These are phyloP conservation scores for Phylloscopus trochiloides DNA, from an alignment of 2,113 vertebrate species.

Conservation along the genomic window DNA sequence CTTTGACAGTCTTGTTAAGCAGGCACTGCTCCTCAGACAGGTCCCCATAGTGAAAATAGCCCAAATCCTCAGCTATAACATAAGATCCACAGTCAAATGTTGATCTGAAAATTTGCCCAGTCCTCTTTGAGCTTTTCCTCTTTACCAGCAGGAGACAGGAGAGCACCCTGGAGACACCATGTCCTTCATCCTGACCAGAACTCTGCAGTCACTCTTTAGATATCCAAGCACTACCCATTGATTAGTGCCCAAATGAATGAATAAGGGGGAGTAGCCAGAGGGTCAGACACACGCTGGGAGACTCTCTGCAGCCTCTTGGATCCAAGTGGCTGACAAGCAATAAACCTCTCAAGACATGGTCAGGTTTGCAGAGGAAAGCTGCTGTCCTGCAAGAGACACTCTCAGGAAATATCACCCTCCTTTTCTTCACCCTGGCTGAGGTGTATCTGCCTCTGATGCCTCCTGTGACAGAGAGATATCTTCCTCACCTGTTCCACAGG, in stretches of 20 bases:
- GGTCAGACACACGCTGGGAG: not conserved
- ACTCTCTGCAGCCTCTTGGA: not conserved
- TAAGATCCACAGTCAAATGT: not conserved
- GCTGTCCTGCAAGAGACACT: rapidly evolving
- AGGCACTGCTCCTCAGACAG: not conserved
- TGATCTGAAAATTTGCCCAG: not conserved
- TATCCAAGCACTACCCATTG: not conserved
- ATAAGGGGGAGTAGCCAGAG: not conserved
- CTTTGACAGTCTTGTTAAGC: not conserved
- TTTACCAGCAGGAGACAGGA: not conserved
- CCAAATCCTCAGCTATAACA: not conserved
- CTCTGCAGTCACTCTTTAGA: not conserved
- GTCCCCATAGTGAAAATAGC: not conserved
- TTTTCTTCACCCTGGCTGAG: not conserved
- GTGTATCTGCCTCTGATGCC: not conserved
- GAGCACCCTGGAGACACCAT: not conserved
- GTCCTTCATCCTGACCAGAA: not conserved
- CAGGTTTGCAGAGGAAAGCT: not conserved
- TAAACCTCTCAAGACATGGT: not conserved
- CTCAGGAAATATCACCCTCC: not conserved
- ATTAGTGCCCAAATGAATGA: not conserved
- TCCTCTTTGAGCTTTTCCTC: not conserved
- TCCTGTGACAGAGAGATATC: not conserved
- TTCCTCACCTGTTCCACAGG: not conserved
- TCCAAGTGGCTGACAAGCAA: not conserved